Conservation (phyloP, 2,888 invertebrate species). For the Amblyteles armatorius region DNA sequence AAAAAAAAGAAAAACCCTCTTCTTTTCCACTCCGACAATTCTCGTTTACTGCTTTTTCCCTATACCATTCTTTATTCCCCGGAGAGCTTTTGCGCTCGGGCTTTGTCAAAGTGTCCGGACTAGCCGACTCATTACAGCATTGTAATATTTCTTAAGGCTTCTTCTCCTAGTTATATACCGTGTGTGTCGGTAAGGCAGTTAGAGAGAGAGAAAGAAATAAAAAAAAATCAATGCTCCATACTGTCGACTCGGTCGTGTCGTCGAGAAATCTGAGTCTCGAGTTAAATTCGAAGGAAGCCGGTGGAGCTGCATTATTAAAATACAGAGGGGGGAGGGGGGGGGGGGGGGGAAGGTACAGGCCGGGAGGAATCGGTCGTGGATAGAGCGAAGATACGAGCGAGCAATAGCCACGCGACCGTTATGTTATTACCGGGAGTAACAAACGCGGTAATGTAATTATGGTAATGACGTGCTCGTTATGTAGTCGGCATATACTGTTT, state of each 20-base stretch:
- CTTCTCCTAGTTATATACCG: neutral
- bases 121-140: neutral
- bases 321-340: neutral
- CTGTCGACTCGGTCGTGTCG: neutral
- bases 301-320: conserved; percentile 50
- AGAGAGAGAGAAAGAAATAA: neutral
- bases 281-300: conserved; percentile 29
- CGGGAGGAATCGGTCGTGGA: conserved; percentile 48
- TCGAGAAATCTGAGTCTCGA: conserved; percentile 8
- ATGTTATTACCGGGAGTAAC: conserved; percentile 68
- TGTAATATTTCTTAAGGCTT: conserved; percentile 6
- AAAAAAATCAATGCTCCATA: neutral
- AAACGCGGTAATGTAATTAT: conserved; percentile 73
- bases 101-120: conserved; percentile 70
- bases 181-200: neutral
- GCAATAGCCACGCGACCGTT: conserved; percentile 71
- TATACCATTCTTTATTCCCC: conserved; percentile 27
- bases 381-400: conserved; percentile 61
- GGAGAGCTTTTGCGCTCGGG: conserved; percentile 37
- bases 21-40: conserved; percentile 55
- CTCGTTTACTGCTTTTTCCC: conserved; percentile 46
- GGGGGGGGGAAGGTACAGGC: neutral
- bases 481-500: conserved; percentile 48
- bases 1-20: conserved; percentile 36
- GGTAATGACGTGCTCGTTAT: conserved; percentile 72